phyloP scores from a whole-genome alignment of 1,140 invertebrate species.

The Magallana angulata region DNA sequence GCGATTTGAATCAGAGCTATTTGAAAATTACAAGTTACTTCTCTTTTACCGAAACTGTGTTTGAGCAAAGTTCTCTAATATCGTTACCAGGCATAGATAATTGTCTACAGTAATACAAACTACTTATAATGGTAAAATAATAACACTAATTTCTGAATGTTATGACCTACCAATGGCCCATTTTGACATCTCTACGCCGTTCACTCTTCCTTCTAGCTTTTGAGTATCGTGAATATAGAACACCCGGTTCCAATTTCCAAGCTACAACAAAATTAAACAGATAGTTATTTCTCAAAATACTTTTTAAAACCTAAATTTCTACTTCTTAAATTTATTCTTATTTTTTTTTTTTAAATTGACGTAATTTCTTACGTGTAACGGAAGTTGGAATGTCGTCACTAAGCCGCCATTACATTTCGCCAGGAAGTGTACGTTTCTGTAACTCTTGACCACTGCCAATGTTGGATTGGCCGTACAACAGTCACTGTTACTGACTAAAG shows the following conservation, averaged over 20 bases:
- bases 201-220: constrained; percentile 12
- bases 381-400: constrained; percentile 10
- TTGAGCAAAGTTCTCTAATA: no score
- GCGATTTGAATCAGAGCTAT: no score
- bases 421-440: constrained; percentile 34
- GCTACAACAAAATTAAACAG: constrained; percentile 14
- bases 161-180: constrained; percentile 5
- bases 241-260: constrained; percentile 40
- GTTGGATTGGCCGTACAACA: constrained; percentile 10
- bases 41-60: no score
- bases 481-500: constrained; percentile 46
- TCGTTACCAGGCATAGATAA: no score
- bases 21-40: no score
- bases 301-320: neutral
- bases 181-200: neutral
- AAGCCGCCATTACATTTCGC: neutral
- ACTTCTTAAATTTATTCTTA: neutral
- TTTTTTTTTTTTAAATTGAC: neutral
- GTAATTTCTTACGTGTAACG: constrained; percentile 5
- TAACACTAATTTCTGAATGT: no score
- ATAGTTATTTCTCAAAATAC: no score
- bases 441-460: constrained; percentile 13
- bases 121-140: no score
- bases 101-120: no score
- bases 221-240: constrained; percentile 36